Evolutionary conservation across 2,888 invertebrate species (phyloP).

Genomic region (Aradus depressus): DNA sequence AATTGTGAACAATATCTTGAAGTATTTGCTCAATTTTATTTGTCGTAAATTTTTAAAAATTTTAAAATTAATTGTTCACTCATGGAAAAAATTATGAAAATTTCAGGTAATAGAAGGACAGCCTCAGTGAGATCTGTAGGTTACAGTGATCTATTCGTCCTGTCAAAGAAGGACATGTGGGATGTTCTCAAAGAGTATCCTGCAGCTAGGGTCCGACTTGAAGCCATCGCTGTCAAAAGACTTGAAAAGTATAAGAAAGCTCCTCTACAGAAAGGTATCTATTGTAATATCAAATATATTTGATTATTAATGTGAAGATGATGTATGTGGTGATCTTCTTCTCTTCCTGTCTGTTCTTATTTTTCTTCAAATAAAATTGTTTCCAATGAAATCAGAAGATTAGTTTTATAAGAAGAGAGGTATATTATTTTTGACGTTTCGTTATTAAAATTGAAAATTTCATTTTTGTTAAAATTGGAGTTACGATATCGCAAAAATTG

Average conservation of each 20-base stretch:
- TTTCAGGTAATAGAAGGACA: conserved; percentile 94
- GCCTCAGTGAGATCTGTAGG: conserved; percentile 97
- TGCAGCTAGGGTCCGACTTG: conserved; percentile 83
- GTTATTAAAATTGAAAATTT: too few relatives aligned
- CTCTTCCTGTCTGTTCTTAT: too few relatives aligned
- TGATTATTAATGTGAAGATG: too few relatives aligned
- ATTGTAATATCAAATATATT: too few relatives aligned
- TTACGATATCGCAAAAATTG: not conserved
- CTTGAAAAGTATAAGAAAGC: conserved; percentile 95
- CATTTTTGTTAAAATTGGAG: not conserved
- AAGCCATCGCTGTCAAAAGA: conserved; percentile 94
- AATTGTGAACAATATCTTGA: too few relatives aligned
- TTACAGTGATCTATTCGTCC: conserved; percentile 96
- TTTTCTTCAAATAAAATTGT: too few relatives aligned
- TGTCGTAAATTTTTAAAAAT: not conserved
- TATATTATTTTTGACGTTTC: too few relatives aligned
- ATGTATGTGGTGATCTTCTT: too few relatives aligned
- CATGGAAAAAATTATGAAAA: too few relatives aligned
- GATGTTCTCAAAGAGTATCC: conserved; percentile 95
- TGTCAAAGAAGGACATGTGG: conserved; percentile 99
- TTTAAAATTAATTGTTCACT: not conserved
- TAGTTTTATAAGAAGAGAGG: too few relatives aligned
- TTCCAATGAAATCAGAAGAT: too few relatives aligned
- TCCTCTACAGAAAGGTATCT: conserved; percentile 78
- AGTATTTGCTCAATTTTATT: too few relatives aligned